A percentile compares a stretch with the other conserved stretches of the same genome.
Conservation (phyloP, 2,797 vertebrate species). For the Jordanella pulchra region DNA sequence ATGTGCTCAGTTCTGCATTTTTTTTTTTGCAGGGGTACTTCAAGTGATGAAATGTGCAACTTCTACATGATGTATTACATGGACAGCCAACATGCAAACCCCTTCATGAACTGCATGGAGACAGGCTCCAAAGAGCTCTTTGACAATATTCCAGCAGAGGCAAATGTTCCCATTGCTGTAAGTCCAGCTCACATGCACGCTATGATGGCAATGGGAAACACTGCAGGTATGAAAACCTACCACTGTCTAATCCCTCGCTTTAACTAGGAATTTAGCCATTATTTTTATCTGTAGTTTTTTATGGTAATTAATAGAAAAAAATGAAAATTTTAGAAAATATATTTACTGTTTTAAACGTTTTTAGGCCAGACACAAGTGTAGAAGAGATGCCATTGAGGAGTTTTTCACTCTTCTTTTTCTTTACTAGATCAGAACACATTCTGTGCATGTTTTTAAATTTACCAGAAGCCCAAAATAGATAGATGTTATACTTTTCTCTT, state of each 20-base stretch:
- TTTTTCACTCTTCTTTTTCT: too few species aligned
- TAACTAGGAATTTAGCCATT: not conserved
- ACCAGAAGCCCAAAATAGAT: too few species aligned
- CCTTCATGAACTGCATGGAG: slow-evolving; percentile 91
- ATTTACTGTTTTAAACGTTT: too few species aligned
- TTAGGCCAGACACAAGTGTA: too few species aligned
- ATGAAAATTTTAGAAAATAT: not conserved
- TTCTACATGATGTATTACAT: slow-evolving; percentile 99
- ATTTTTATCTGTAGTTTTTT: not conserved
- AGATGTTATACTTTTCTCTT: too few species aligned
- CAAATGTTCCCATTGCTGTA: slow-evolving; percentile 86
- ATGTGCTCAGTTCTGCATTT: not conserved
- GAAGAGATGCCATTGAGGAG: too few species aligned
- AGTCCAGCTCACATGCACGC: slow-evolving; percentile 81
- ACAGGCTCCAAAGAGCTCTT: slow-evolving; percentile 84
- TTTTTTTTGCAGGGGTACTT: slow-evolving; percentile 83
- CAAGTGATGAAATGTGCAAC: slow-evolving; percentile 97
- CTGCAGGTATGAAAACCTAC: slow-evolving; percentile 41
- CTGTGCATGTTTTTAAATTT: too few species aligned
- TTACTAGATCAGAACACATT: too few species aligned
- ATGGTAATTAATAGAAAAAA: not conserved
- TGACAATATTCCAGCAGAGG: slow-evolving; percentile 86
- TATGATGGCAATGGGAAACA: slow-evolving; percentile 77
- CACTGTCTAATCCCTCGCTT: not conserved
- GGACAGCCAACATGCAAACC: slow-evolving; percentile 87